Evolutionary conservation across 1,140 invertebrate genomes (phyloP).

Genomic region (Probaryconus sp.): DNA sequence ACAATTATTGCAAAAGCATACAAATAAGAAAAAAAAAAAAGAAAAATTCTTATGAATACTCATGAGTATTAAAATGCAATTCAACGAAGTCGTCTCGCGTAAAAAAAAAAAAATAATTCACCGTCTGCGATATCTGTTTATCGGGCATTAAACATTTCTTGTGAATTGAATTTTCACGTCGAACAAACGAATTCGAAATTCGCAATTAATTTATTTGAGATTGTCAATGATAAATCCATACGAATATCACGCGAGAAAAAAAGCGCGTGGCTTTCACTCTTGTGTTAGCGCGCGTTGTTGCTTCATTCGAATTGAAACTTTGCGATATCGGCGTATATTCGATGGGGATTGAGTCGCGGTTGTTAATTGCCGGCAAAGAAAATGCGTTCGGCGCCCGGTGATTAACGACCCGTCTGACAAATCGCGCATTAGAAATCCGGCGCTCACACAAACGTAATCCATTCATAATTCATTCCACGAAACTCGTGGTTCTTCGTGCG

Average conservation of each 20-base stretch:
- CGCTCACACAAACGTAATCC: constrained; percentile 23
- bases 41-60: no score
- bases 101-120: neutral
- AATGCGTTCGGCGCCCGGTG: constrained; percentile 56
- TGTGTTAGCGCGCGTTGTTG: constrained; percentile 12
- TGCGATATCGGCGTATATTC: constrained; percentile 24
- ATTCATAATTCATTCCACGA: constrained; percentile 38
- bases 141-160: no score
- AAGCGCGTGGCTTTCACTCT: constrained; percentile 39
- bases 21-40: no score
- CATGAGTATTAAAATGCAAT: no score
- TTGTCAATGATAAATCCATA: constrained; percentile 24
- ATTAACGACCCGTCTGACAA: constrained; percentile 59
- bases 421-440: constrained; percentile 56
- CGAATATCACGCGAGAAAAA: constrained; percentile 11
- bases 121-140: neutral
- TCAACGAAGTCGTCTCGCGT: no score
- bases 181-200: no score
- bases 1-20: no score
- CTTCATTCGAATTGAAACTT: constrained; percentile 28
- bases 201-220: constrained; percentile 18
- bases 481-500: constrained; percentile 13
- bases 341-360: constrained; percentile 36
- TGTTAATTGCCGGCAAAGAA: constrained; percentile 52
- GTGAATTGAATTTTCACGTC: no score